These are phyloP conservation scores for Boulengeromyrus knoepffleri DNA, from an alignment of 2,113 vertebrate species.

Conservation along the genomic window DNA sequence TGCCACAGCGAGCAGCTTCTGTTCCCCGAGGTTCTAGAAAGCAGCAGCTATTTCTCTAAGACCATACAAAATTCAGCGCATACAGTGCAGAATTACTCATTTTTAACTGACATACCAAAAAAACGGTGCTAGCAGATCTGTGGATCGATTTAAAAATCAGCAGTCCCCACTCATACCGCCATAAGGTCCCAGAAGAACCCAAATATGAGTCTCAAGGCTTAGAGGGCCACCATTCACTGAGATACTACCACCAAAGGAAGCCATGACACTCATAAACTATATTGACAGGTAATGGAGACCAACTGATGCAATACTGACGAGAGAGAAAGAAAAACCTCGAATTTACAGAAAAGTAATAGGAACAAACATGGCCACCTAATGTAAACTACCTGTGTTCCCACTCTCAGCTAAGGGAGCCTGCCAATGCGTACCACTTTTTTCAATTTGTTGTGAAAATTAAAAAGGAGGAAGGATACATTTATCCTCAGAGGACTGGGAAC, in stretches of 20 bases:
- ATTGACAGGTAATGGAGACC: not conserved
- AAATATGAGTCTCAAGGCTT: not conserved
- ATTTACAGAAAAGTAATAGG: not conserved
- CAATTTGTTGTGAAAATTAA: not conserved
- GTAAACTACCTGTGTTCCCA: not conserved
- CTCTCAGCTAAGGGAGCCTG: not conserved
- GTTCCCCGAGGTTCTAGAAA: not conserved
- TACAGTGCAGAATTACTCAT: not conserved
- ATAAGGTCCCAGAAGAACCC: not conserved
- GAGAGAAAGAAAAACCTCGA: not conserved
- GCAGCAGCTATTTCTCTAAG: not conserved
- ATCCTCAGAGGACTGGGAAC: not conserved
- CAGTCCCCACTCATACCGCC: not conserved
- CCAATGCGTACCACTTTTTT: not conserved
- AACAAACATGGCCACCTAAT: not conserved
- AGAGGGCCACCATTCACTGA: not conserved
- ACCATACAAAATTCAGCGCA: not conserved
- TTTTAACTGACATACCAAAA: constrained; percentile 1
- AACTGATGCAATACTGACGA: not conserved
- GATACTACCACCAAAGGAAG: not conserved
- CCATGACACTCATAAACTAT: not conserved
- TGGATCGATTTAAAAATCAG: not conserved
- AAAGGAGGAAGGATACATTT: not conserved
- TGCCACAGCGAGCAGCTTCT: not conserved
- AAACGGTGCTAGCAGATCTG: not conserved